These are phyloP conservation scores for Psammodynastes pulverulentus DNA, from an alignment of 2,113 vertebrate genomes.

Conservation along the genomic window DNA sequence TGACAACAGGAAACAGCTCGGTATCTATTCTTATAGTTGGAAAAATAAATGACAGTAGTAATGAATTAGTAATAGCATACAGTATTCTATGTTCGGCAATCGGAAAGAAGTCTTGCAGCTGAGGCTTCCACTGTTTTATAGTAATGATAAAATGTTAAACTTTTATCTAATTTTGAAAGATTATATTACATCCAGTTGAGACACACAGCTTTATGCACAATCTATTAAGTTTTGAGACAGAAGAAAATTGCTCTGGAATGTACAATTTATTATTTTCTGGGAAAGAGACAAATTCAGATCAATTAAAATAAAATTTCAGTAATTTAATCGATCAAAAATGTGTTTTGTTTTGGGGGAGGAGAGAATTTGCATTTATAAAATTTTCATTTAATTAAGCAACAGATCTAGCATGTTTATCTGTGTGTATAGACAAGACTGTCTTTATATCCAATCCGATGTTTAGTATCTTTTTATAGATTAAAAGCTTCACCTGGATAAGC, in stretches of 20 bases:
- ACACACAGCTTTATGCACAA: not conserved
- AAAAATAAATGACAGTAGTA: not conserved
- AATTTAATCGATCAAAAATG: not conserved
- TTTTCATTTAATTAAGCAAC: not conserved
- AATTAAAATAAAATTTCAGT: not conserved
- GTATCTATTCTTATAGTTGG: not conserved
- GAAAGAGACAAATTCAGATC: not conserved
- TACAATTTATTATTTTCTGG: not conserved
- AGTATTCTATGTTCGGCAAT: not conserved
- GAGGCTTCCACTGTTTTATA: not conserved
- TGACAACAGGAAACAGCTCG: not conserved
- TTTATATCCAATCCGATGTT: not conserved
- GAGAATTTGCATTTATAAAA: not conserved
- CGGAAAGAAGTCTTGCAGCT: not conserved
- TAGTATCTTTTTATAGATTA: not conserved
- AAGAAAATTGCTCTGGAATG: not conserved
- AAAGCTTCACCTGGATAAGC: not conserved
- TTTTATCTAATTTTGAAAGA: not conserved
- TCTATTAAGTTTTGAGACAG: not conserved
- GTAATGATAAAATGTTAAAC: not conserved
- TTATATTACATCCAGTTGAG: not conserved
- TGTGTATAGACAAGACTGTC: not conserved
- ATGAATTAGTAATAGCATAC: not conserved
- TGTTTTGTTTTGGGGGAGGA: too few relatives aligned
- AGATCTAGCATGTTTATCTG: not conserved